Base-by-base conservation (phyloP, 2,113 vertebrate species). In the Eulacestoma nigropectus region DNA sequence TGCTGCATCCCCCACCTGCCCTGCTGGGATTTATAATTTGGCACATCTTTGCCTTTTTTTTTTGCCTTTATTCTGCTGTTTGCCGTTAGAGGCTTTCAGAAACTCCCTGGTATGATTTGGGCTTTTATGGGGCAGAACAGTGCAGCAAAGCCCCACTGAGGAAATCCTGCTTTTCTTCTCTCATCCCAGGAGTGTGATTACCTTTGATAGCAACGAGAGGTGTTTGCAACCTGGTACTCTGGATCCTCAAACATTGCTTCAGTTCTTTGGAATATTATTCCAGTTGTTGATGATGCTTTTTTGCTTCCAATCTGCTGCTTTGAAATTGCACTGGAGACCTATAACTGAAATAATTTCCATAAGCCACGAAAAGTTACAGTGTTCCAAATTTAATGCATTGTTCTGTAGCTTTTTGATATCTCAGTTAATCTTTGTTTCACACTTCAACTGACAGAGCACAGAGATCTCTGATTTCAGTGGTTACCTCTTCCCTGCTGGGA, bases 141-240 rank as follows among this genome's bases (percentile, higher is more conserved):
- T 3, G 16, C 19, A 64, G 53, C 39, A 67, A 78, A 74, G 17
- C 29, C n/a, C 32, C 33, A 18, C 8, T n/a, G 70, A 79, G 65
- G 33, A 60, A 64, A 56, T 39, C 3, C 17, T 75, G 13, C 11
- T 88, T 75, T 76, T 67, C 12, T 37, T 49, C 14, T 67, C n/a
- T 47, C 30, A n/a, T 47, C n/a, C 53, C n/a, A 32, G 42, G 73
- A 18, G 30, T 0, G 0, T 15, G 3, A 42, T 21, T 63, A 17
- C 4, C 22, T 73, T 64, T 55, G 55, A 16, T 29, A 7, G 19
- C 30, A 59, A 1, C 7, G 32, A 46, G 15, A 32, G 10, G 5
- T 8, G 29, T 53, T 91, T 78, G 25, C 39, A 55, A 2, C 12
- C 32, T 21, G 6, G 4, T 17, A 29, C 39, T 63, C 50, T 20